These are phyloP conservation scores for Ifrita kowaldi DNA, from an alignment of 2,113 vertebrate species.

Conservation along the genomic window DNA sequence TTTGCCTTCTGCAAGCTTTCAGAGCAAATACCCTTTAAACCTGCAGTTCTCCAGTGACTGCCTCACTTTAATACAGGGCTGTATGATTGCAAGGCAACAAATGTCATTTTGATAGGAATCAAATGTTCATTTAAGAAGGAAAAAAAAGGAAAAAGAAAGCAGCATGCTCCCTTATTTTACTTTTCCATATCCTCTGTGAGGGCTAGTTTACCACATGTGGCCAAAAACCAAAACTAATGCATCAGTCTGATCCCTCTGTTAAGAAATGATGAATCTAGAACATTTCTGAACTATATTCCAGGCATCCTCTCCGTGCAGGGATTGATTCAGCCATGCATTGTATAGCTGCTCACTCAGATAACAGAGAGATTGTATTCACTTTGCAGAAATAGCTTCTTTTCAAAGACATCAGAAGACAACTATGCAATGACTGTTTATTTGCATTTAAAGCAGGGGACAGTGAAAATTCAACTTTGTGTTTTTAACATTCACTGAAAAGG, in stretches of 20 bases:
- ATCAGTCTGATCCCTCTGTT: neutral
- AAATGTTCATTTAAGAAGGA: neutral
- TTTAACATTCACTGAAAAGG: neutral
- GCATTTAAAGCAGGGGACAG: neutral
- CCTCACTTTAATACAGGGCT: neutral
- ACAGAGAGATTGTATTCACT: neutral
- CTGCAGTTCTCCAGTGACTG: neutral
- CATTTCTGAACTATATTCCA: neutral
- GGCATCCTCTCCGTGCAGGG: neutral
- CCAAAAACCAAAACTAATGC: neutral
- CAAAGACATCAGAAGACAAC: neutral
- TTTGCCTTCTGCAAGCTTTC: neutral
- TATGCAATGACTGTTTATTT: neutral
- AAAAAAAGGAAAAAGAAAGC: neutral
- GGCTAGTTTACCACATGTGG: neutral
- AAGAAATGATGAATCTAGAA: neutral
- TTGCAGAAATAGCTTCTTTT: neutral
- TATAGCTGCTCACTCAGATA: neutral
- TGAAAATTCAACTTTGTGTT: neutral
- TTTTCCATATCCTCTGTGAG: neutral
- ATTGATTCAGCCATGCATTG: neutral
- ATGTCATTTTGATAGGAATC: conserved; percentile 2
- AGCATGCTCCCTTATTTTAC: neutral
- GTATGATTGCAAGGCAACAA: neutral
- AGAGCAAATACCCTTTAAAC: neutral